Conservation (phyloP, 2,888 invertebrate species). For the Dasysyrphus tricinctus region DNA sequence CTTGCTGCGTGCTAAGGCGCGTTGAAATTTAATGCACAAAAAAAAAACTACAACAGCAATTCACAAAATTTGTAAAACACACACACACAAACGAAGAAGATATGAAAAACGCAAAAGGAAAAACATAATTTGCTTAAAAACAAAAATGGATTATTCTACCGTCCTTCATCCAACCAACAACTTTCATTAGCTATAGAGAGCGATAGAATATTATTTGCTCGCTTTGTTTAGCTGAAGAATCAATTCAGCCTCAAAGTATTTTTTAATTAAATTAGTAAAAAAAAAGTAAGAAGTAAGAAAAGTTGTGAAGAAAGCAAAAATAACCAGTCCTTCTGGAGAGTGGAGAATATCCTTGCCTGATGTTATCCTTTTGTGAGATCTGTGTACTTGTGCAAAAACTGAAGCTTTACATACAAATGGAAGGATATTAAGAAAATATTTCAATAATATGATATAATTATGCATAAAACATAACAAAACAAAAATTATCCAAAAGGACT, state of each 20-base stretch:
- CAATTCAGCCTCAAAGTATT: conserved; percentile 64
- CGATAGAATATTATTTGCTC: conserved; percentile 11
- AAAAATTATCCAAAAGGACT: conserved; percentile 10
- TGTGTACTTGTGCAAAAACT: background rate
- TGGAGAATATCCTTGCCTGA: conserved; percentile 1
- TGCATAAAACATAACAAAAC: conserved; percentile 32
- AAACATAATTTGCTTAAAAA: conserved; percentile 64
- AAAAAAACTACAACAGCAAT: conserved; percentile 25
- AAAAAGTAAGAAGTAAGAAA: background rate
- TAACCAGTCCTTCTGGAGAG: background rate
- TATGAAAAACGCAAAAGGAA: conserved; percentile 1
- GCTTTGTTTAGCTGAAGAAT: conserved; percentile 33
- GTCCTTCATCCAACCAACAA: conserved; percentile 26
- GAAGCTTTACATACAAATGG: conserved; percentile 3
- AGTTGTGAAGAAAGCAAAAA: background rate
- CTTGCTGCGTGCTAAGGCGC: conserved; percentile 11
- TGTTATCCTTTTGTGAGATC: conserved; percentile 19
- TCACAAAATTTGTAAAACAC: conserved; percentile 35
- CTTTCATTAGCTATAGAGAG: background rate
- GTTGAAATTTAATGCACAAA: conserved; percentile 16
- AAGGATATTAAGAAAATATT: conserved; percentile 42
- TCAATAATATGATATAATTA: conserved; percentile 49
- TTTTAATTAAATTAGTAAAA: conserved; percentile 63
- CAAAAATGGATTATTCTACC: conserved; percentile 21
- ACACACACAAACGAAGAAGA: background rate